Evolutionary conservation across 2,888 invertebrate species (phyloP), one percentile per base, ranked within the genome.

Genomic region (Cacoxenus indagator): DNA sequence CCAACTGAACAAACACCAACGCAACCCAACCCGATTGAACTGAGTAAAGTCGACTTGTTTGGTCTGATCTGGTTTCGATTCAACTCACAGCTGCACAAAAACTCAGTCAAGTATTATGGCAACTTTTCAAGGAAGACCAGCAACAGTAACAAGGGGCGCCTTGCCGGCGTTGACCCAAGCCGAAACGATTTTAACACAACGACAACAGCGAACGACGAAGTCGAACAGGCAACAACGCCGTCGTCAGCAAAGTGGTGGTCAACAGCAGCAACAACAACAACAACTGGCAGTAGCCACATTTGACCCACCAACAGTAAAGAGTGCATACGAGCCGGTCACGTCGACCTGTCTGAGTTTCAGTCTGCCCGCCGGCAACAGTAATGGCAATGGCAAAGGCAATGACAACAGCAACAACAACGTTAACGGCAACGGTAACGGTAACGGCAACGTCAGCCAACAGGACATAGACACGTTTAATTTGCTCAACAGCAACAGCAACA

Each of bases 101-200:
- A 51, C 70, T 67, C 67, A 76, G 76, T 76, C 70, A 82, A 84
- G 84, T 81, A 84, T 84, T 78, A 84, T 84, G 84, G 84, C 85
- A 81, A 84, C 81, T 82, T 84, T 84, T 85, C 81, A 84, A 80
- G 43, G 8, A 45, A 14, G 43, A 59, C 37, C 29, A 69, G 59
- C 71, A 68, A 37, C 67, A 72, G 59, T 61, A 74, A 59, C 64
- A 64, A 43, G 70, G 66, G 29, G 70, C 69, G 43, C 72, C 65
- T 51, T 19, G n/a, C 4, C 65, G 64, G 19, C 65, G 6, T 5
- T 62, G 37, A 22, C 11, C 65, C 37, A 17, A 26, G 29, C 27
- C 27, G 29, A 48, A 67, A 59, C 67, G 67, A 67, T 48, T 67
- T 67, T 67, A 67, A 61, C 46, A 51, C 67, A 64, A 64, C 62